Evolutionary conservation across 2,113 vertebrate species (phyloP), one percentile per base, ranked within the genome.

Genomic region (Hyaena hyaena): DNA sequence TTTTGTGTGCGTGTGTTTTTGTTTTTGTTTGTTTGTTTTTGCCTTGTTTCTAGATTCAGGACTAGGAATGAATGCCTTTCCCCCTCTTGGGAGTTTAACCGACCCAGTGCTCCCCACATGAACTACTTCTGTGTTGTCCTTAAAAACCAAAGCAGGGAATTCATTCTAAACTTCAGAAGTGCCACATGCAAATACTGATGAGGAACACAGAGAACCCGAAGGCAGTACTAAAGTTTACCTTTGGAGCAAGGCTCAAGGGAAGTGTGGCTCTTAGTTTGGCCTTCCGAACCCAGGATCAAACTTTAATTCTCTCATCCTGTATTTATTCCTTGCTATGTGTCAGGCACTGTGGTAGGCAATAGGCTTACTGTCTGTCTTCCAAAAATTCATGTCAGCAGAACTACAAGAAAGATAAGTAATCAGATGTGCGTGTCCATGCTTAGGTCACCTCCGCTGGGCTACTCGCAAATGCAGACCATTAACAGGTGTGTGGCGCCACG

Each of bases 351-450:
- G 8, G 14, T 66, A 10, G 16, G 69, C 21, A 88, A 9, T 39
- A 17, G 8, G 15, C 24, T 90, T 23, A 31, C 58, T 31, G 55
- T 45, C 45, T 48, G 0, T 48, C 45, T 95, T 53, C 48, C 0
- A 24, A 10, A 12, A 48, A 48, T 31, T n/a, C 65, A 74, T 6
- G 39, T 39, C 39, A n/a, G 33, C 35, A 35, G 48, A 43, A 33
- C 84, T 50, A 0, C 17, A 35, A 48, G 82, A n/a, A 71, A 35
- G 55, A 24, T 68, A 31, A 24, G 17, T 73, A n/a, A 45, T 39
- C 23, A 16, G 28, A 48, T 39, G 2, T 5, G 1, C 7, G 5
- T 3, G 24, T 12, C 9, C 16, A 0, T 4, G 16, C 10, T 0
- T 55, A 24, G 31, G 31, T 73, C 90, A 50, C 23, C 24, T 15